These are phyloP conservation scores for Promerops cafer DNA, from an alignment of 2,113 vertebrate genomes.

Conservation along the genomic window DNA sequence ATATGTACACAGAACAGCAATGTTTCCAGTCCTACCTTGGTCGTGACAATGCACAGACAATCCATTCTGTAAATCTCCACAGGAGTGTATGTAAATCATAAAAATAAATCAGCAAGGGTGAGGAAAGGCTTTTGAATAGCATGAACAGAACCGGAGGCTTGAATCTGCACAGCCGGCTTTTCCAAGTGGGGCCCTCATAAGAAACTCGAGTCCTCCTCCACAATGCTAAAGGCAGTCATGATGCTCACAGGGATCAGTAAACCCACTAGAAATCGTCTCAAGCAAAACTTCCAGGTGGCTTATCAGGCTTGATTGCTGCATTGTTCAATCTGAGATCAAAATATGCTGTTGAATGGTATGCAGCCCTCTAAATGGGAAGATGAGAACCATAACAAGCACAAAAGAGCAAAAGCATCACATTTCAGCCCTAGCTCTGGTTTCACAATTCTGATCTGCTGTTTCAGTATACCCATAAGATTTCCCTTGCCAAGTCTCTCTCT, in stretches of 20 bases:
- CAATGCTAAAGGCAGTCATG: conserved; percentile 76
- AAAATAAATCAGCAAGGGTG: conserved; percentile 75
- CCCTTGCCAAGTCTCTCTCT: conserved; percentile 68
- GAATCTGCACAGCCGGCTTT: conserved; percentile 75
- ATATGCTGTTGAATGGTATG: conserved; percentile 61
- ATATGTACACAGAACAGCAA: conserved; percentile 62
- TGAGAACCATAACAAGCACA: conserved; percentile 65
- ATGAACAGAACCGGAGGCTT: conserved; percentile 67
- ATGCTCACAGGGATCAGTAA: conserved; percentile 78
- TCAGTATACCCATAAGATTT: conserved; percentile 67
- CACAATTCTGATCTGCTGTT: conserved; percentile 73
- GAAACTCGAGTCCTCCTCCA: conserved; percentile 80
- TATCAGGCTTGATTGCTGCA: conserved; percentile 69
- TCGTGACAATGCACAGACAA: conserved; percentile 97
- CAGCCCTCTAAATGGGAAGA: conserved; percentile 58
- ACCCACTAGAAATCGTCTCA: conserved; percentile 74
- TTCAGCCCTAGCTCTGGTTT: conserved; percentile 76
- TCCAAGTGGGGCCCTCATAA: conserved; percentile 74
- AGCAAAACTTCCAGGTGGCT: conserved; percentile 73
- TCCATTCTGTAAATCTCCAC: conserved; percentile 86
- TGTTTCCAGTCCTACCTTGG: conserved; percentile 87
- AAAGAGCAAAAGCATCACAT: conserved; percentile 73
- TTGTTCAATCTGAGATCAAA: conserved; percentile 67
- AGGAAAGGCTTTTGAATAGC: conserved; percentile 69
- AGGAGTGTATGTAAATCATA: conserved; percentile 77